These are phyloP conservation scores for Spicauda simplicius DNA, from an alignment of 2,888 invertebrate genomes.

Conservation along the genomic window DNA sequence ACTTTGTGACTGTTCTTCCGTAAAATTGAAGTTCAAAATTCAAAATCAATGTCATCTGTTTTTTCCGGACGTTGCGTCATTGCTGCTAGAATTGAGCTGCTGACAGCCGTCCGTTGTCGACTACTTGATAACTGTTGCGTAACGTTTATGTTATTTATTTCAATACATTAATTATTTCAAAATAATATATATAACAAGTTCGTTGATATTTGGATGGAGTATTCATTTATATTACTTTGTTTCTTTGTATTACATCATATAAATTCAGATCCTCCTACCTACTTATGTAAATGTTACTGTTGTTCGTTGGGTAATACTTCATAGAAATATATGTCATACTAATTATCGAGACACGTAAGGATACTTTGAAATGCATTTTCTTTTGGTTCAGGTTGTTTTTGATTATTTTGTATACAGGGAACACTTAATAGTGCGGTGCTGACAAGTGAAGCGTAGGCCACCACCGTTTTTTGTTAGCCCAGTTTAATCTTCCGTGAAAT, in stretches of 20 bases:
- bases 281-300: no score
- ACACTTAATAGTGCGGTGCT: slow-evolving; percentile 15
- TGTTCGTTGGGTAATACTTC: no score
- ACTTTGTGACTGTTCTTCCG: slow-evolving; percentile 41
- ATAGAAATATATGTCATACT: background rate
- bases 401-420: slow-evolving; percentile 7
- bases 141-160: slow-evolving; percentile 48
- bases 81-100: slow-evolving; percentile 57
- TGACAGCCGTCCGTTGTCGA: slow-evolving; percentile 54
- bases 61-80: slow-evolving; percentile 62
- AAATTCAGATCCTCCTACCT: no score
- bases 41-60: slow-evolving; percentile 65
- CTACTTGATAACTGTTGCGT: slow-evolving; percentile 65
- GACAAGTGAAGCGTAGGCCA: slow-evolving; percentile 39
- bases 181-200: no score
- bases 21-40: slow-evolving; percentile 55
- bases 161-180: no score
- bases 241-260: no score
- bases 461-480: slow-evolving; percentile 54
- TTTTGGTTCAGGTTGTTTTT: slow-evolving; percentile 14
- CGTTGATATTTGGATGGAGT: no score
- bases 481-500: slow-evolving; percentile 67
- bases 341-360: background rate
- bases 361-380: slow-evolving; percentile 9
- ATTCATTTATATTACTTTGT: no score